phyloP scores from a whole-genome alignment of 2,888 invertebrate species.

The Charanyca ferruginea region DNA sequence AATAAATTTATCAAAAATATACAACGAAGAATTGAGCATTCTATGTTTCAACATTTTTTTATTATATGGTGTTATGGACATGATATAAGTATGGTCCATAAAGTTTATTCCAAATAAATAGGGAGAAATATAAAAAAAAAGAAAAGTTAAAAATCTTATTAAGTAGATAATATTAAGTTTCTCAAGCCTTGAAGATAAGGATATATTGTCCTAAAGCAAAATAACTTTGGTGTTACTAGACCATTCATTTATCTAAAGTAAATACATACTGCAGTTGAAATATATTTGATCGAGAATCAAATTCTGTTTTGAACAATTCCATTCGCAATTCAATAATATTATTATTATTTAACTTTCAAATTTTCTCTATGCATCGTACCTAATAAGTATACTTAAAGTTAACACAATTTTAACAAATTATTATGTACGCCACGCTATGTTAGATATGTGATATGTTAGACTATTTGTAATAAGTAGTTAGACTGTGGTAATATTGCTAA shows the following conservation, averaged over 20 bases:
- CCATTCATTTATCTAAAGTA: slow-evolving; percentile 1
- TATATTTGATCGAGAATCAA: slow-evolving; percentile 3
- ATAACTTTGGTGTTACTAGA: slow-evolving; percentile 28
- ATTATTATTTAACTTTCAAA: not conserved
- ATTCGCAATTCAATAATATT: slow-evolving; percentile 3
- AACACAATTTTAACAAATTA: not conserved
- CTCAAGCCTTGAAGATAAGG: slow-evolving; percentile 36
- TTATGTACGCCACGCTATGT: not conserved
- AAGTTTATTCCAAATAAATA: slow-evolving; percentile 19
- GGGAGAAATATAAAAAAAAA: not conserved
- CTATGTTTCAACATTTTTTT: slow-evolving; percentile 37
- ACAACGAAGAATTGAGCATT: slow-evolving; percentile 65
- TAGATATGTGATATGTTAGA: no score
- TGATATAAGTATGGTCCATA: slow-evolving; percentile 56
- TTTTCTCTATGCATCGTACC: no score
- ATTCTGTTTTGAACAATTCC: slow-evolving; percentile 7
- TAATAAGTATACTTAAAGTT: no score
- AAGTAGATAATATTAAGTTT: slow-evolving; percentile 40
- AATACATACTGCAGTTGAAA: not conserved
- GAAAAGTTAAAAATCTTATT: slow-evolving; percentile 3
- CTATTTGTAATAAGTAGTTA: not conserved
- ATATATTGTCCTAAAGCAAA: slow-evolving; percentile 29
- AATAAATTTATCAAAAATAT: slow-evolving; percentile 70
- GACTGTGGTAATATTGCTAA: slow-evolving; percentile 2
- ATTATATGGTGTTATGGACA: slow-evolving; percentile 23